Conservation (phyloP, 2,797 vertebrate genomes). For the Lycodopsis pacificus region DNA sequence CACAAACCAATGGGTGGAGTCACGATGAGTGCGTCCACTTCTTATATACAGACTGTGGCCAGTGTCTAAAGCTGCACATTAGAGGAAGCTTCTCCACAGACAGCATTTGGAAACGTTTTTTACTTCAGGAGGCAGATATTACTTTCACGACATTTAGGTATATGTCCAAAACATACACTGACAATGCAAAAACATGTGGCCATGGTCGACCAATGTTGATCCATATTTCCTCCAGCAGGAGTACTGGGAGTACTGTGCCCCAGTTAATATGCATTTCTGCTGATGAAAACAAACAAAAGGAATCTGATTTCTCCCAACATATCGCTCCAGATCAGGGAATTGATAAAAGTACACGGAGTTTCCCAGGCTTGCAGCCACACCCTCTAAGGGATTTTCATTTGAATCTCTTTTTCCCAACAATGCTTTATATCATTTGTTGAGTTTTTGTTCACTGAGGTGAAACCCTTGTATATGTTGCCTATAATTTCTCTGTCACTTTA, state of each 20-base stretch:
- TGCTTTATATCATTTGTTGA: not conserved
- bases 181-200: not conserved
- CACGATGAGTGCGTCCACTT: too few relatives aligned
- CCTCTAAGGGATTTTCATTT: slow-evolving; percentile 3
- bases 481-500: not conserved
- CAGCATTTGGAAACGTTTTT: not conserved
- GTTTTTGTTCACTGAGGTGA: not conserved
- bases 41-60: not conserved
- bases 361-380: slow-evolving; percentile 9
- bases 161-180: not conserved
- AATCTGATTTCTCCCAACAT: slow-evolving; percentile 1
- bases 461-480: not conserved
- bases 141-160: not conserved
- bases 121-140: not conserved
- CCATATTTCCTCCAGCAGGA: not conserved
- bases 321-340: not conserved
- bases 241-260: not conserved
- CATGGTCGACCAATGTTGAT: not conserved
- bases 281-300: slow-evolving; percentile 12
- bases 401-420: not conserved
- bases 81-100: not conserved
- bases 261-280: slow-evolving; percentile 8
- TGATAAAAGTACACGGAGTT: not conserved
- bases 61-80: not conserved
- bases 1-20: too few relatives aligned